phyloP scores from a whole-genome alignment of 2,113 vertebrate genomes.

The Opisthocomus hoazin region DNA sequence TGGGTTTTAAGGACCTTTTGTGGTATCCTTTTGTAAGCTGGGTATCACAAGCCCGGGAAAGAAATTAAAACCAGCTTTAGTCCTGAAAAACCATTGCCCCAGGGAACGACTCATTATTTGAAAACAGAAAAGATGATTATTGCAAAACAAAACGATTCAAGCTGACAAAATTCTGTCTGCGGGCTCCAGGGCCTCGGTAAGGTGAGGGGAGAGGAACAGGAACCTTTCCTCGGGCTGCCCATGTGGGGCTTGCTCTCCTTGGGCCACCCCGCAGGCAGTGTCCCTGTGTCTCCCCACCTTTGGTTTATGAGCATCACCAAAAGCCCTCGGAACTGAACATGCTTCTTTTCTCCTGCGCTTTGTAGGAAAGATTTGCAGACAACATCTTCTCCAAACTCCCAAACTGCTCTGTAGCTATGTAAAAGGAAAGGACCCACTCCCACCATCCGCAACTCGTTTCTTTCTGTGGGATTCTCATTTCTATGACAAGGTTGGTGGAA shows the following conservation, averaged over 20 bases:
- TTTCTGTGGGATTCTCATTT: not conserved
- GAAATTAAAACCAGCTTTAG: not conserved
- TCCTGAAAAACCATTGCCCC: not conserved
- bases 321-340: not conserved
- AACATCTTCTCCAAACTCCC: not conserved
- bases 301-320: not conserved
- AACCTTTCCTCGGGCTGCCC: not conserved
- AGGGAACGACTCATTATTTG: not conserved
- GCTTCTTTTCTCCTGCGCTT: not conserved
- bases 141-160: not conserved
- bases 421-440: not conserved
- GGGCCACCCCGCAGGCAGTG: not conserved
- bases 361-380: not conserved
- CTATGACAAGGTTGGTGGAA: conserved; percentile 39
- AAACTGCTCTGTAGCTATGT: not conserved
- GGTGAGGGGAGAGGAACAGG: not conserved
- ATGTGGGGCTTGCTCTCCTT: not conserved
- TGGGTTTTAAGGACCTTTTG: not conserved
- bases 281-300: too few relatives aligned
- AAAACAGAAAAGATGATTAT: not conserved
- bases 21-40: not conserved
- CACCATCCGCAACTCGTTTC: not conserved
- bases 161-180: not conserved
- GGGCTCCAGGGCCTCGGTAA: not conserved
- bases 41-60: not conserved